phyloP scores from a whole-genome alignment of 2,113 vertebrate genomes.

The Butorides virescens region DNA sequence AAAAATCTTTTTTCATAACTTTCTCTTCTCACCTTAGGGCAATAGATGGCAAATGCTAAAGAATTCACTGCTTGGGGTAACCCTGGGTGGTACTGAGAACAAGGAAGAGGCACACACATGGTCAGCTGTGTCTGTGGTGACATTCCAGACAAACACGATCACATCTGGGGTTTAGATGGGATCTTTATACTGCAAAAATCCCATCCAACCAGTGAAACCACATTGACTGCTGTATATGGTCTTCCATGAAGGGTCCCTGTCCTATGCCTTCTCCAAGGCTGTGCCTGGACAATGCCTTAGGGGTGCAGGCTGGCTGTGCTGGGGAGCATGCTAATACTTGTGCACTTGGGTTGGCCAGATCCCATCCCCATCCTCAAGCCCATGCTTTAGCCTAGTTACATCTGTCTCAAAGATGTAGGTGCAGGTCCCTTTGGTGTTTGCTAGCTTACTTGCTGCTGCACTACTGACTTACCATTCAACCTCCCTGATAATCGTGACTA shows the following conservation, averaged over 20 bases:
- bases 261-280: background rate
- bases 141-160: background rate
- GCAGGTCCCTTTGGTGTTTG: background rate
- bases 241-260: background rate
- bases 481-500: background rate
- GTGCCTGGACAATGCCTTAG: background rate
- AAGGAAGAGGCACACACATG: background rate
- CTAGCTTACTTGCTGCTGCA: background rate
- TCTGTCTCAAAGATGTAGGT: background rate
- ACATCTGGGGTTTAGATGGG: background rate
- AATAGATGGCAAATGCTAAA: background rate
- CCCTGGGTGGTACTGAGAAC: rapidly evolving
- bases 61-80: rapidly evolving
- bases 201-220: background rate
- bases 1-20: background rate
- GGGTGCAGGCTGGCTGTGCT: background rate
- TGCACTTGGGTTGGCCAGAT: background rate
- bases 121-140: background rate
- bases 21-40: background rate
- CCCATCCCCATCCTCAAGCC: background rate
- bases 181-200: background rate
- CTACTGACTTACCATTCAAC: background rate
- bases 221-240: background rate
- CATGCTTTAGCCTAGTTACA: background rate
- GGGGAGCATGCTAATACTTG: background rate